phyloP scores from a whole-genome alignment of 1,140 invertebrate genomes.

The Popillia japonica region DNA sequence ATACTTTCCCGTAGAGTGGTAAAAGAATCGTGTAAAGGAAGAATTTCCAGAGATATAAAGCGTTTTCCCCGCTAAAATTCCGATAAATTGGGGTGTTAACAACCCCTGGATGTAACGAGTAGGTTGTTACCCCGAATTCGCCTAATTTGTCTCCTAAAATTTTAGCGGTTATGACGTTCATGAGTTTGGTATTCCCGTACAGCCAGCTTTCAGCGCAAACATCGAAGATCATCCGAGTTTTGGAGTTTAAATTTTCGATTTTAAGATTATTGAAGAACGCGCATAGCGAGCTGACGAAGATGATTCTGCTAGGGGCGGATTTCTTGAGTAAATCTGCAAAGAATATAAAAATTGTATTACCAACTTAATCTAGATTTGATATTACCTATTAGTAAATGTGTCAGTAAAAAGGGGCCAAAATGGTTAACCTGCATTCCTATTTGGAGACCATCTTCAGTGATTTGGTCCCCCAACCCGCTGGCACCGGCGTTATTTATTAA shows the following conservation, averaged over 20 bases:
- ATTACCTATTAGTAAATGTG: slow-evolving; percentile 68
- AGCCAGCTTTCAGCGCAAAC: background rate
- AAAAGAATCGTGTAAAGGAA: background rate
- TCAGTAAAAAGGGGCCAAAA: slow-evolving; percentile 73
- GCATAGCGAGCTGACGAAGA: slow-evolving; percentile 61
- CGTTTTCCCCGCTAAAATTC: background rate
- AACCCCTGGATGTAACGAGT: slow-evolving; percentile 68
- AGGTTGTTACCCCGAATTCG: slow-evolving; percentile 67
- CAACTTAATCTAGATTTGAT: background rate
- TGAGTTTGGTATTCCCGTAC: slow-evolving; percentile 75
- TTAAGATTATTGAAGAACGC: slow-evolving; percentile 73
- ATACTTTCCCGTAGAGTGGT: background rate
- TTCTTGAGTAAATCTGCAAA: slow-evolving; percentile 59
- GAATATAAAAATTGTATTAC: background rate
- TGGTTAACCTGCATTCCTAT: slow-evolving; percentile 70
- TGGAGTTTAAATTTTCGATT: slow-evolving; percentile 10
- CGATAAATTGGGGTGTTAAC: slow-evolving; percentile 35
- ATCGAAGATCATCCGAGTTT: background rate
- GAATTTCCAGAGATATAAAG: background rate
- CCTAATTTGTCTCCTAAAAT: slow-evolving; percentile 67
- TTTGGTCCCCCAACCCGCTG: slow-evolving; percentile 52
- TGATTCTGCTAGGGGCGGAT: slow-evolving; percentile 54
- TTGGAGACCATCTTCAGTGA: slow-evolving; percentile 69
- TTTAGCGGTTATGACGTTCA: slow-evolving; percentile 71
- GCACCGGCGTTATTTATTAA: slow-evolving; percentile 67